These are phyloP conservation scores for Diadegma fenestrale DNA, from an alignment of 2,888 invertebrate genomes.

Conservation along the genomic window DNA sequence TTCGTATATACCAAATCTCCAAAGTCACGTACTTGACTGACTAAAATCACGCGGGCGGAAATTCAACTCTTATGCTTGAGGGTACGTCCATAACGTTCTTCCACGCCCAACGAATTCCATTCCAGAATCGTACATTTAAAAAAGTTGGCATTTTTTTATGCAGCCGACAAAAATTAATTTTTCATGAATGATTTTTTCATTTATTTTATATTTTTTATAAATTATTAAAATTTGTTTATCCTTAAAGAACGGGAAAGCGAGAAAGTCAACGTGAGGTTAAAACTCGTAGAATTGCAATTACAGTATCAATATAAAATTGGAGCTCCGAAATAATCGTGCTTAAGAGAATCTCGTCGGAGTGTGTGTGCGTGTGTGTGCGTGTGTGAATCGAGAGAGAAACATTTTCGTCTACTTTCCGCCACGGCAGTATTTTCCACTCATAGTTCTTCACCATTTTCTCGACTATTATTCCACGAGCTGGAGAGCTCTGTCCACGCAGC, in stretches of 20 bases:
- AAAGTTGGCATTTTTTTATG: not conserved
- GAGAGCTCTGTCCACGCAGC: constrained; percentile 65
- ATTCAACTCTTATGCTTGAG: constrained; percentile 3
- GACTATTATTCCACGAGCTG: constrained; percentile 56
- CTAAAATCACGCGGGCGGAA: constrained; percentile 69
- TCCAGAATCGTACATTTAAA: not conserved
- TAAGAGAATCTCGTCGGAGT: not conserved
- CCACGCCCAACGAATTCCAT: not conserved
- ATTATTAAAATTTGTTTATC: too few species aligned
- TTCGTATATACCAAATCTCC: not conserved
- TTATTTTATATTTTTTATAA: too few species aligned
- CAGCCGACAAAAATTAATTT: not conserved
- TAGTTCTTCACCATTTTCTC: constrained; percentile 32
- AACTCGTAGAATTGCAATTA: constrained; percentile 11
- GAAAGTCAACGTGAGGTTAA: not conserved
- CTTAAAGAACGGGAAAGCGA: too few species aligned
- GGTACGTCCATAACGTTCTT: not conserved
- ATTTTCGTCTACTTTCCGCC: constrained; percentile 29
- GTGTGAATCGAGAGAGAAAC: not conserved
- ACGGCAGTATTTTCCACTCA: constrained; percentile 39
- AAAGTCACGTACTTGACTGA: constrained; percentile 63
- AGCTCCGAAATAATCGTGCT: not conserved
- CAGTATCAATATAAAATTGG: not conserved
- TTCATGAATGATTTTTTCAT: too few species aligned
- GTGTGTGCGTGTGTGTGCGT: too few species aligned